Percentiles rank a stretch among this genome's conserved stretches.
Conservation (phyloP, 2,113 vertebrate genomes). For the Orycteropus afer region DNA sequence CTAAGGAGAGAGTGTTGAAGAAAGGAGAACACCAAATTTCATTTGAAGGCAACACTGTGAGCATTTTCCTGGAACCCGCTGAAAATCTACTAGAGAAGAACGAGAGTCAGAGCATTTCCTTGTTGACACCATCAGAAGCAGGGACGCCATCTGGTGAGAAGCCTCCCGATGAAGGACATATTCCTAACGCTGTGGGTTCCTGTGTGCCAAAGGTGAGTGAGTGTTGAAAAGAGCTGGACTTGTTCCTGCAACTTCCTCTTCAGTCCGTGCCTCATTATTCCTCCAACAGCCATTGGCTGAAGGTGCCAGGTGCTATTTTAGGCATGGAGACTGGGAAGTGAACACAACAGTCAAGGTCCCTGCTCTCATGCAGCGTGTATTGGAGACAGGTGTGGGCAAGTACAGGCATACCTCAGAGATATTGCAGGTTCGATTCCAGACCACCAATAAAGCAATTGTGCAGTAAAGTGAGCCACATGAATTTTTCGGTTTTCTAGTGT, state of each 20-base stretch:
- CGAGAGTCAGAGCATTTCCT: neutral
- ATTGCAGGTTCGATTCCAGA: too few species aligned
- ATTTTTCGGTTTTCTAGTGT: too few species aligned
- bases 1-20: constrained; percentile 68
- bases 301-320: neutral
- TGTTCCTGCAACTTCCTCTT: neutral
- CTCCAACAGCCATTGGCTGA: neutral
- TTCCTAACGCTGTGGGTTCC: neutral
- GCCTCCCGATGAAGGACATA: neutral
- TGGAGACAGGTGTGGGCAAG: neutral
- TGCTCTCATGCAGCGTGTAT: neutral
- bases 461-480: too few species aligned
- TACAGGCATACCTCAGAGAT: too few species aligned
- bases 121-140: neutral
- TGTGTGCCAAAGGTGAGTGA: constrained; percentile 59
- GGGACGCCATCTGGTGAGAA: neutral
- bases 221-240: neutral
- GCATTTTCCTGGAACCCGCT: constrained; percentile 59
- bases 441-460: too few species aligned
- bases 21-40: neutral
- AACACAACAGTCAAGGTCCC: neutral
- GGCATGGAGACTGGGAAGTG: neutral
- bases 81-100: constrained; percentile 22
- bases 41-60: neutral
- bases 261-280: neutral